Evolutionary conservation across 1,140 invertebrate species (phyloP).

Genomic region (Lepidotrigona ventralis): DNA sequence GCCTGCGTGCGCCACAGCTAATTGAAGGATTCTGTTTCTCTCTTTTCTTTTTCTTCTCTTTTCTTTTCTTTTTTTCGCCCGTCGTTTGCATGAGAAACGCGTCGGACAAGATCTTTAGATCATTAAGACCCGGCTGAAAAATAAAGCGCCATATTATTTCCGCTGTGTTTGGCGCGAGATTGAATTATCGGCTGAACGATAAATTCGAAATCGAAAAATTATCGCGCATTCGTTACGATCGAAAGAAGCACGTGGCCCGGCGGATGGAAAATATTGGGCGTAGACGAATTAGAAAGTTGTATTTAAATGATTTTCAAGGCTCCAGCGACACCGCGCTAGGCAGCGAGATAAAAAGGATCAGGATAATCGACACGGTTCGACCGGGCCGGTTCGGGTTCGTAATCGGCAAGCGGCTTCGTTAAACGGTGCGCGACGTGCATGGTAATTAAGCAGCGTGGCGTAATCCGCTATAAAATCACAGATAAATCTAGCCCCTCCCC

Average conservation of each 20-base stretch:
- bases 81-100: not conserved
- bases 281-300: conserved; percentile 44
- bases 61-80: not conserved
- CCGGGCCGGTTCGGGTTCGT: conserved; percentile 41
- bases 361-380: conserved; percentile 49
- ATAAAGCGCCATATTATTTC: not conserved
- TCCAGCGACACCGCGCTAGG: conserved; percentile 15
- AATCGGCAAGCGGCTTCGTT: conserved; percentile 51
- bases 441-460: conserved; percentile 54
- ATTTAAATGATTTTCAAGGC: conserved; percentile 44
- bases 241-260: not conserved
- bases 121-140: not conserved
- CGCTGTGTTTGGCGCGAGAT: not conserved
- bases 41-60: not conserved
- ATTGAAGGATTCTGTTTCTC: conserved; percentile 10
- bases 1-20: not conserved
- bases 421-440: conserved; percentile 53
- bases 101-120: not conserved
- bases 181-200: not conserved
- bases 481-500: conserved; percentile 47
- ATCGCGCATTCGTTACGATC: not conserved
- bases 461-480: conserved; percentile 50
- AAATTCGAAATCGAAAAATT: not conserved
- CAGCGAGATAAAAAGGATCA: conserved; percentile 32
- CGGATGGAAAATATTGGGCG: not conserved